Percentiles rank a stretch among this genome's conserved stretches.
These are phyloP conservation scores for Lophura nycthemera DNA, from an alignment of 2,113 vertebrate species.

Conservation along the genomic window DNA sequence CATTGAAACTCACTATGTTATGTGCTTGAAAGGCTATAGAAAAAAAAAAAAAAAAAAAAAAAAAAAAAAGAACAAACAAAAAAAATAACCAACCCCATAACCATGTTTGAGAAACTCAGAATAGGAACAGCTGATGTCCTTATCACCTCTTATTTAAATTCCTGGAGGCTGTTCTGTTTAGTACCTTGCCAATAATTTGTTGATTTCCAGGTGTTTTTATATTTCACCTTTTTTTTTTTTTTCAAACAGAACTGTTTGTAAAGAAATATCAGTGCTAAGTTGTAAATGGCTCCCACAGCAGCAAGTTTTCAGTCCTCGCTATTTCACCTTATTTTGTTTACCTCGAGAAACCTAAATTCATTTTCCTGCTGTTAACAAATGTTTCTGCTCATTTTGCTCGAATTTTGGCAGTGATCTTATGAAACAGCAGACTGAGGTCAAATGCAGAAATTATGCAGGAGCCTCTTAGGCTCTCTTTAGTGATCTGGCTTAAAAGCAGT, in stretches of 20 bases:
- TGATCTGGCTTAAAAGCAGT: conserved; percentile 15
- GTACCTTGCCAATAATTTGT: not conserved
- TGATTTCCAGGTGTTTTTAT: not conserved
- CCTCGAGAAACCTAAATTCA: not conserved
- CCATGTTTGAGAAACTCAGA: not conserved
- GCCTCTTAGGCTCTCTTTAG: not conserved
- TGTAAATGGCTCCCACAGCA: not conserved
- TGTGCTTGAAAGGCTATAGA: conserved; percentile 23
- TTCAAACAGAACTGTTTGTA: conserved; percentile 1
- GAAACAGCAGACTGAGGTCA: not conserved
- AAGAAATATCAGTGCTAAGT: not conserved
- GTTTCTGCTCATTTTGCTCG: not conserved
- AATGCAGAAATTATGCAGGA: conserved; percentile 4
- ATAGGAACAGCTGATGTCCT: not conserved
- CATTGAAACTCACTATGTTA: conserved; percentile 10
- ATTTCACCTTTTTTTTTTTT: not conserved
- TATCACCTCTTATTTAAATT: not conserved
- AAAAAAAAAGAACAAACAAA: not conserved
- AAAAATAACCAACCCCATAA: not conserved
- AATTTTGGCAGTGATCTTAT: conserved; percentile 16
- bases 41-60: not conserved
- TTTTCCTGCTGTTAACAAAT: conserved; percentile 25
- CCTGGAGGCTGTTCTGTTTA: not conserved
- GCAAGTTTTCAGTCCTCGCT: not conserved
- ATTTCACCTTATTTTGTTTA: conserved; percentile 30